These are phyloP conservation scores for Phodopus roborovskii DNA, from an alignment of 2,113 vertebrate species.

Conservation along the genomic window DNA sequence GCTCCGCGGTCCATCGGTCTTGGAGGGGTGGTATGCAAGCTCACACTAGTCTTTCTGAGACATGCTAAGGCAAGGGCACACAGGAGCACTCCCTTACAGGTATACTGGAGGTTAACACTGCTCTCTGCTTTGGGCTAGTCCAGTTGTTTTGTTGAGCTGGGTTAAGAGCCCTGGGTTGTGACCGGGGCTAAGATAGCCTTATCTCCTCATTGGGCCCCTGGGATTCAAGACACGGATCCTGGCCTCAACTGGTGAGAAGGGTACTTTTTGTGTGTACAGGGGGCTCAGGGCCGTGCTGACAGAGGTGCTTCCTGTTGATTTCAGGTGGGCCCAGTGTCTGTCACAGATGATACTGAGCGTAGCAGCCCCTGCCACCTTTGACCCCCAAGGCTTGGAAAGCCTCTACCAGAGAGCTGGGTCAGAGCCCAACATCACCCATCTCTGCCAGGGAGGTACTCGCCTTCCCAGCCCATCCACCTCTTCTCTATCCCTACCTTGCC, in stretches of 20 bases:
- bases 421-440: background rate
- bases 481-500: fast-evolving
- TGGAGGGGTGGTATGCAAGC: background rate
- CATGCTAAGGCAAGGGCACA: background rate
- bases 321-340: background rate
- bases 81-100: background rate
- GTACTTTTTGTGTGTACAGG: background rate
- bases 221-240: background rate
- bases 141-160: background rate
- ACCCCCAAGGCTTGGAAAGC: background rate
- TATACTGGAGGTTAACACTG: background rate
- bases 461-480: fast-evolving
- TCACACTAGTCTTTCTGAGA: too few relatives aligned
- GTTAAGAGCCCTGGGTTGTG: background rate
- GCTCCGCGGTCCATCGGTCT: background rate
- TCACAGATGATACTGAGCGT: background rate
- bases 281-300: background rate
- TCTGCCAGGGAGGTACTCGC: background rate
- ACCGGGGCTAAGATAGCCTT: background rate
- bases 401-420: background rate
- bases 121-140: background rate
- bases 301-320: background rate
- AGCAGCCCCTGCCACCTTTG: background rate
- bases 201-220: background rate
- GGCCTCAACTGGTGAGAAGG: background rate